A percentile compares a stretch with the other conserved stretches of the same genome.
Evolutionary conservation across 2,888 invertebrate genomes (phyloP).

Genomic region (Mythimna ferrago): DNA sequence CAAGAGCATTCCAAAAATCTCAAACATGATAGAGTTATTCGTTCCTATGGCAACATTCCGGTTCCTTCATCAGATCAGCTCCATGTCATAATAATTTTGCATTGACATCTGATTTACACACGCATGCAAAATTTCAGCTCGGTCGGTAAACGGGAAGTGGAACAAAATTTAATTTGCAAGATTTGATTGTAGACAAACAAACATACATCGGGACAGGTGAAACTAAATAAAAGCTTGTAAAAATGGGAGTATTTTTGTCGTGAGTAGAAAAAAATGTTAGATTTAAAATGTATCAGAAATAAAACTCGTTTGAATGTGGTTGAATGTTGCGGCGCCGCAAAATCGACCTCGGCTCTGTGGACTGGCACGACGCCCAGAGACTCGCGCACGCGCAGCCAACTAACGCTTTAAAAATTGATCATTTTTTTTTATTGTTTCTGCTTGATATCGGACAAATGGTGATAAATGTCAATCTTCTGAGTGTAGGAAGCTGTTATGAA

Average conservation of each 20-base stretch:
- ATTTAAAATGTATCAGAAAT: conserved; percentile 69
- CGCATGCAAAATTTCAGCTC: too few species aligned
- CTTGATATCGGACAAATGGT: conserved; percentile 57
- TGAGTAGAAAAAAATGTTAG: conserved; percentile 43
- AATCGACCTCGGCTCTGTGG: conserved; percentile 79
- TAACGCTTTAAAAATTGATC: conserved; percentile 57
- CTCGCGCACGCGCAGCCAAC: conserved; percentile 77
- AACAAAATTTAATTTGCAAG: too few species aligned
- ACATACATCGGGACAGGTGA: too few species aligned
- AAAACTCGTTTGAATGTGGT: conserved; percentile 84
- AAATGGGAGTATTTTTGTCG: conserved; percentile 18
- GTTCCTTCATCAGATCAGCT: too few species aligned
- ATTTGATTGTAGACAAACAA: too few species aligned
- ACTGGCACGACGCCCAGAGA: conserved; percentile 83
- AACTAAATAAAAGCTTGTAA: not conserved
- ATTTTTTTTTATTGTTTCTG: conserved; percentile 69
- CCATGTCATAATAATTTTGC: too few species aligned
- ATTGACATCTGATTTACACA: too few species aligned
- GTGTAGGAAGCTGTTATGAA: conserved; percentile 19
- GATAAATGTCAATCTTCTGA: conserved; percentile 37
- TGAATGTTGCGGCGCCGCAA: conserved; percentile 83
- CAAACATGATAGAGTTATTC: too few species aligned
- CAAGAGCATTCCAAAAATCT: too few species aligned
- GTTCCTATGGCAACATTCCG: too few species aligned
- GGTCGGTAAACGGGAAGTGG: too few species aligned